Conservation (phyloP, 2,888 invertebrate species). For the Tipula lateralis region DNA sequence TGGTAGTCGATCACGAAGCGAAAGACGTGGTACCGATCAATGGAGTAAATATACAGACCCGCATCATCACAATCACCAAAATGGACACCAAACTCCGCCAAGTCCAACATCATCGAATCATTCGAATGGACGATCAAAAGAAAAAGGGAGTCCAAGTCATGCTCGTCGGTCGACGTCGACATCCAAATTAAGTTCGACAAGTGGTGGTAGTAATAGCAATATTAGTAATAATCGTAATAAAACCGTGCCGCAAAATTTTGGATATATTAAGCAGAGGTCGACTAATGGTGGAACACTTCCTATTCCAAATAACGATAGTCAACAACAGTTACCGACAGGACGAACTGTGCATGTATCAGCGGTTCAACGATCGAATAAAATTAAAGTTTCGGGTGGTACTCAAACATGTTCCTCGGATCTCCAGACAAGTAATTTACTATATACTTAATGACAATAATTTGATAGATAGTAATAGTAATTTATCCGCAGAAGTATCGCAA, state of each 20-base stretch:
- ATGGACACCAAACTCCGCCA: conserved; percentile 40
- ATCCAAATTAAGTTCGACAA: conserved; percentile 34
- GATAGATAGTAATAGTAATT: background rate
- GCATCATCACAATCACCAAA: background rate
- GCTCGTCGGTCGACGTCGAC: conserved; percentile 46
- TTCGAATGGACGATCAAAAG: conserved; percentile 39
- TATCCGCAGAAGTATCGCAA: conserved; percentile 53
- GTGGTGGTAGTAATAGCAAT: conserved; percentile 50
- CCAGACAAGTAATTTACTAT: conserved; percentile 58
- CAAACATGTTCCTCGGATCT: conserved; percentile 79
- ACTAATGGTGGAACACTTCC: conserved; percentile 36
- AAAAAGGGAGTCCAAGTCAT: conserved; percentile 49
- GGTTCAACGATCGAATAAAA: conserved; percentile 72
- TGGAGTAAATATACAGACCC: conserved; percentile 42
- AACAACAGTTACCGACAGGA: conserved; percentile 41
- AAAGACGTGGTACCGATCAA: conserved; percentile 41
- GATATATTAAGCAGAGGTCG: conserved; percentile 47
- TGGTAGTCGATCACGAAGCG: conserved; percentile 12
- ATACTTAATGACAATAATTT: background rate
- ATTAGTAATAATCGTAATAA: conserved; percentile 58
- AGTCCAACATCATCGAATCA: conserved; percentile 43
- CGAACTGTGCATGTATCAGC: conserved; percentile 79
- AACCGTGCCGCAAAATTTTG: background rate
- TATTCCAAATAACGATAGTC: background rate
- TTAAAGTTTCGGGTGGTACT: conserved; percentile 85